These are phyloP conservation scores for Troilus luridus DNA, from an alignment of 2,888 invertebrate species.

Conservation along the genomic window DNA sequence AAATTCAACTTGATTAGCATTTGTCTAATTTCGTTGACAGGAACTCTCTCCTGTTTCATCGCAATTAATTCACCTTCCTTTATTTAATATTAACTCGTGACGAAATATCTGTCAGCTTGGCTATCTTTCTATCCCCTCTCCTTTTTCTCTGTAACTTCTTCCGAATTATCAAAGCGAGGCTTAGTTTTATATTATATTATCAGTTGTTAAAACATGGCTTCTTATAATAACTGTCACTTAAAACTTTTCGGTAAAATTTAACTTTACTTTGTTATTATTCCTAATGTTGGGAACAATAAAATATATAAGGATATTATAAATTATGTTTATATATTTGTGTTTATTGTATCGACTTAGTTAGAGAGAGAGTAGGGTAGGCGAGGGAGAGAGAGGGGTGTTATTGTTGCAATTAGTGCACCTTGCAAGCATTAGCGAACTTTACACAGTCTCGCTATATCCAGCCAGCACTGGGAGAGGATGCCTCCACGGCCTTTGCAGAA, in stretches of 20 bases:
- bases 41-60: background rate
- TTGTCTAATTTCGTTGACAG: background rate
- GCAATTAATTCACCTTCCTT: conserved; percentile 7
- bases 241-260: background rate
- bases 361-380: too few relatives aligned
- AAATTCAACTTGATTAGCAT: background rate
- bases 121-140: background rate
- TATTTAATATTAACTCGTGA: background rate
- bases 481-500: too few relatives aligned
- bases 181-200: background rate
- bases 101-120: conserved; percentile 7
- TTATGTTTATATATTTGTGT: too few relatives aligned
- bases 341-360: too few relatives aligned
- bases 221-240: background rate
- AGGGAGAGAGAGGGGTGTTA: too few relatives aligned
- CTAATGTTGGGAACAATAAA: too few relatives aligned
- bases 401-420: too few relatives aligned
- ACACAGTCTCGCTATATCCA: too few relatives aligned
- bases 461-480: too few relatives aligned
- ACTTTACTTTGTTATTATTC: background rate
- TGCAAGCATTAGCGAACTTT: too few relatives aligned
- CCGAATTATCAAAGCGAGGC: background rate
- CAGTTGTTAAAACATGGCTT: background rate
- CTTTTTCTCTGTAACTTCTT: background rate
- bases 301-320: too few relatives aligned